Evolutionary conservation across 2,888 invertebrate species (phyloP), one percentile per base, ranked within the genome.

Genomic region (Hanleya hanleyi): DNA sequence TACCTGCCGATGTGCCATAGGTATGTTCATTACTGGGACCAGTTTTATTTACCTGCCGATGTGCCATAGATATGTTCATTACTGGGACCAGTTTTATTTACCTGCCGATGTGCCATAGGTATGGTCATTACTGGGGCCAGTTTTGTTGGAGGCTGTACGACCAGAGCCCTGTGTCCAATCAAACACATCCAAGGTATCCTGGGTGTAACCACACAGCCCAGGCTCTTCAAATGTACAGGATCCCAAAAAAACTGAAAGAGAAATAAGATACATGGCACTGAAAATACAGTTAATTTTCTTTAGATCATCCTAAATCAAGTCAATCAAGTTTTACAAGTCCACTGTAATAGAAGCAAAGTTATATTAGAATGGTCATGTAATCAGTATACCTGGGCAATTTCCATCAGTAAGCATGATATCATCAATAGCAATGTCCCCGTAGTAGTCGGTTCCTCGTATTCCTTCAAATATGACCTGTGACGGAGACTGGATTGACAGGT

Each of bases 1-100:
- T 68, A 85, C 87, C 87, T 57, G 74, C 41, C 1, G 67, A 22
- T 50, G 85, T 86, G 33, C 83, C 84, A 18, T 82, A 83, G 0
- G 87, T 86, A 71, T 88, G 88, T 68, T 88, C 88, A 65, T 73
- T 65, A 4, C 77, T 26, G 0, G 88, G 88, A 15, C 87, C 87
- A 12, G 86, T 86, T 26, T 76, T 74, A 36, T 50, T 7, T n/a
- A n/a, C n/a, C n/a, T n/a, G n/a, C n/a, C n/a, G n/a, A n/a, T n/a
- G n/a, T n/a, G n/a, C n/a, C n/a, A n/a, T n/a, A n/a, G n/a, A n/a
- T n/a, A n/a, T n/a, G n/a, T n/a, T n/a, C n/a, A n/a, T n/a, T n/a
- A n/a, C n/a, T n/a, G n/a, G n/a, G n/a, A n/a, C n/a, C n/a, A n/a
- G n/a, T n/a, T n/a, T n/a, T n/a, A n/a, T 70, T 70, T 68, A 85